Base-by-base conservation (phyloP, 1,140 invertebrate species). In the Sycobia sp. region DNA sequence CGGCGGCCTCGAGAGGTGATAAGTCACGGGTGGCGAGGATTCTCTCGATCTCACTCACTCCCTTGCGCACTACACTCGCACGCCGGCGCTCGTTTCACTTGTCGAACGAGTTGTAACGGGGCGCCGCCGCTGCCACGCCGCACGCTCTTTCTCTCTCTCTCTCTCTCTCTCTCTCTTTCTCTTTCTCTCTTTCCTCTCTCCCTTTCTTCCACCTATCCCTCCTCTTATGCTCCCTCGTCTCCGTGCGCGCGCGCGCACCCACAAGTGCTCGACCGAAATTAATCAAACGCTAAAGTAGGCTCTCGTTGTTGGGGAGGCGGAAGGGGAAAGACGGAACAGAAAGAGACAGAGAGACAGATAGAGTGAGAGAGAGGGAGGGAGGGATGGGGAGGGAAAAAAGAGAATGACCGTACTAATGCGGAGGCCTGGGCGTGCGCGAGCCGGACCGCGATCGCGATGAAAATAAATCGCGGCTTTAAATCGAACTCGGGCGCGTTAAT, bases 41-140 rank as follows among this genome's bases (percentile, higher is more conserved):
- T n/a, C n/a, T 20, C 14, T 4, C 18, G 22, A n/a, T n/a, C n/a
- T n/a, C 22, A 51, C 29, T 58, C 38, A n/a, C n/a, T n/a, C n/a
- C n/a, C n/a, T n/a, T n/a, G n/a, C n/a, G n/a, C n/a, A n/a, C n/a
- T n/a, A n/a, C n/a, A 61, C 25, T 16, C 16, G 10, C 16, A 13
- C 51, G 34, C 61, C 53, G 53, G 47, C 62, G 41, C 66, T 65
- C 67, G 68, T 69, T 71, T 56, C 62, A 67, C 67, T 67, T 70
- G 70, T 72, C 69, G 71, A 75, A 74, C 70, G 70, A 69, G 65
- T 70, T 74, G 67, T 72, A 68, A 73, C 67, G 67, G 67, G 67
- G 64, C 56, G 60, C 65, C 70, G 69, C 71, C 29, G 69, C 36
- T n/a, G n/a, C n/a, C n/a, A n/a, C n/a, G n/a, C n/a, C n/a, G n/a